phyloP scores from a whole-genome alignment of 1,140 invertebrate species.

The Cardiocondyla obscurior region DNA sequence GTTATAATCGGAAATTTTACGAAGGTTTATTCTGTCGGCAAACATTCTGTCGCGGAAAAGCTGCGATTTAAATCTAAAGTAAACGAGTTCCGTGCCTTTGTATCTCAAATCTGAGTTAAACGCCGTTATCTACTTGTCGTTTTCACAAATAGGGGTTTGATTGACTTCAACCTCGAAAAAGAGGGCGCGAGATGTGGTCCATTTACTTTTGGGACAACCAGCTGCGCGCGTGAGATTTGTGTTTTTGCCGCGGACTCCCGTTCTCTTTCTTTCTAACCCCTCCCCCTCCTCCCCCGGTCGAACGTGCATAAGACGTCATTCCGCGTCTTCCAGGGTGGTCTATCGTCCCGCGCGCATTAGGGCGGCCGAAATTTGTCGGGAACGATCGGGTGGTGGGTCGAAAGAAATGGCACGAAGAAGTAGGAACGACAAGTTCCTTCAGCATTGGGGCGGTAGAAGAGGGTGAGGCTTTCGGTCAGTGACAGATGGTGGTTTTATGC shows the following conservation, averaged over 20 bases:
- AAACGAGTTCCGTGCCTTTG: background rate
- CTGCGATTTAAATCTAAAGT: background rate
- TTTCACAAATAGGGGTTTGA: conserved; percentile 39
- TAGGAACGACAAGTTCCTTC: conserved; percentile 54
- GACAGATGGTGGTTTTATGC: conserved; percentile 63
- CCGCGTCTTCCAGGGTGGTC: conserved; percentile 18
- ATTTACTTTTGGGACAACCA: conserved; percentile 37
- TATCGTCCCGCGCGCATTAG: conserved; percentile 43
- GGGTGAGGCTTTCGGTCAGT: conserved; percentile 58
- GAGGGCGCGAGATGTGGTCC: conserved; percentile 17
- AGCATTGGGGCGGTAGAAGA: conserved; percentile 30
- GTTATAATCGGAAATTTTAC: background rate
- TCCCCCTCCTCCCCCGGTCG: background rate
- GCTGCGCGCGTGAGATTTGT: conserved; percentile 24
- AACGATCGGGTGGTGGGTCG: conserved; percentile 9
- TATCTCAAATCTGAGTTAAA: background rate
- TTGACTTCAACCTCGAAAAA: conserved; percentile 15
- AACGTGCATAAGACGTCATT: conserved; percentile 47
- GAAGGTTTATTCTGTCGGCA: background rate
- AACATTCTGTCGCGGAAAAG: background rate
- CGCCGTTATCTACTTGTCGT: conserved; percentile 18
- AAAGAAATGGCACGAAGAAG: conserved; percentile 46
- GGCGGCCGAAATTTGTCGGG: conserved; percentile 27
- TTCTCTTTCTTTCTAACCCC: conserved; percentile 8
- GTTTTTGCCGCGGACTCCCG: conserved; percentile 19